Base-by-base conservation (phyloP, 2,888 invertebrate species). In the Drosophila putrida region DNA sequence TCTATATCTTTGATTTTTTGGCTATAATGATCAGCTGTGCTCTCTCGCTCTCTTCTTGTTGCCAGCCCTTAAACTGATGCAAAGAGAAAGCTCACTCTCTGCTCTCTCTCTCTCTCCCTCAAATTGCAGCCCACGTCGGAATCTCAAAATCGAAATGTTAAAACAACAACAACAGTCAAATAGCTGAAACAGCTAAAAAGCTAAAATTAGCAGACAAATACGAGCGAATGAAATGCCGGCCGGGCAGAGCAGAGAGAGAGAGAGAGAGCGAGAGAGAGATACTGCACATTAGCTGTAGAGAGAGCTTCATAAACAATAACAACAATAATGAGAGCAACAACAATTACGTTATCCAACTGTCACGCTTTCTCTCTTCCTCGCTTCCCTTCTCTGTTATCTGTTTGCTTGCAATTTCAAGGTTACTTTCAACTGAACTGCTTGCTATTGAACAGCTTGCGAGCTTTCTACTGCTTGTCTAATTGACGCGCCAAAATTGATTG, bases 161-260 rank as follows among this genome's bases (percentile, higher is more conserved):
- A 33, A 36, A 20, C 58, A 69, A 57, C 67, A 71, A 61, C 60
- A 66, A 57, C 33, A 47, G 60, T 31, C 55, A 71, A 59, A 72
- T 71, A 80, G 70, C 70, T 69, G 78, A 84, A 78, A 78, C 77
- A 82, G 87, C 89, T 89, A 83, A 88, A 83, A 78, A 61, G 75
- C 88, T 88, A 88, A 78, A 89, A 71, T 88, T 88, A 88, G 88
- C 80, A 59, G 63, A 47, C 71, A 82, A 82, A 70, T 79, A 70
- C 57, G 66, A 80, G 20, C 20, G 20, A 20, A 20, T 3, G 20
- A 20, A 20, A 20, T 61, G 74, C 82, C 82, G 81, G 86, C 83
- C 81, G 85, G 85, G 83, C 71, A 71, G 59, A 49, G 35, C 46
- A 33, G 43, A 36, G 8, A 57, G 27, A 31, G 41, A 61, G 64